phyloP scores from a whole-genome alignment of 2,113 vertebrate genomes.

The Centropus unirufus region DNA sequence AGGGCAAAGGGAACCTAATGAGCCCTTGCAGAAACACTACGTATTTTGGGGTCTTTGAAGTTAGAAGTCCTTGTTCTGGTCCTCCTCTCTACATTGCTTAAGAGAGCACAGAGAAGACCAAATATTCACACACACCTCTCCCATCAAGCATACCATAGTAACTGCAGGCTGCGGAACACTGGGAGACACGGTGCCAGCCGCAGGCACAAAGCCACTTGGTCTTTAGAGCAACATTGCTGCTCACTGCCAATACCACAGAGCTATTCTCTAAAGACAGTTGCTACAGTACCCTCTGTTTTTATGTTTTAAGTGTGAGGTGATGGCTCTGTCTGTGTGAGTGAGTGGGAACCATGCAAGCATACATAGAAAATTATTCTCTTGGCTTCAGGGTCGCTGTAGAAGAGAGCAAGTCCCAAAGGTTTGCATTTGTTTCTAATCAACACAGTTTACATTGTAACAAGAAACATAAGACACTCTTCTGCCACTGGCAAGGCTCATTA shows the following conservation, averaged over 20 bases:
- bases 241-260: background rate
- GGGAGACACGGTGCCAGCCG: background rate
- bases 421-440: constrained; percentile 41
- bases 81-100: background rate
- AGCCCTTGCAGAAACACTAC: background rate
- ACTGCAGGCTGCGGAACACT: background rate
- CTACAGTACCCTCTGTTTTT: background rate
- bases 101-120: background rate
- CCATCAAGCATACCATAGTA: background rate
- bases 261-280: background rate
- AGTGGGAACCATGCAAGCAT: background rate
- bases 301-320: background rate
- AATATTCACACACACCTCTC: too few relatives aligned
- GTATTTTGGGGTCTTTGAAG: background rate
- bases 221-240: background rate
- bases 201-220: background rate
- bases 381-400: background rate
- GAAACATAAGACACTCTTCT: background rate
- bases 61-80: background rate
- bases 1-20: background rate
- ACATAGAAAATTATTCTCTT: background rate
- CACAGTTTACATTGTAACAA: background rate
- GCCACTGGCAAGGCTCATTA: background rate
- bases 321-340: background rate
- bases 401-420: background rate